These are phyloP conservation scores for Chionomys nivalis DNA, from an alignment of 2,113 vertebrate species.

Conservation along the genomic window DNA sequence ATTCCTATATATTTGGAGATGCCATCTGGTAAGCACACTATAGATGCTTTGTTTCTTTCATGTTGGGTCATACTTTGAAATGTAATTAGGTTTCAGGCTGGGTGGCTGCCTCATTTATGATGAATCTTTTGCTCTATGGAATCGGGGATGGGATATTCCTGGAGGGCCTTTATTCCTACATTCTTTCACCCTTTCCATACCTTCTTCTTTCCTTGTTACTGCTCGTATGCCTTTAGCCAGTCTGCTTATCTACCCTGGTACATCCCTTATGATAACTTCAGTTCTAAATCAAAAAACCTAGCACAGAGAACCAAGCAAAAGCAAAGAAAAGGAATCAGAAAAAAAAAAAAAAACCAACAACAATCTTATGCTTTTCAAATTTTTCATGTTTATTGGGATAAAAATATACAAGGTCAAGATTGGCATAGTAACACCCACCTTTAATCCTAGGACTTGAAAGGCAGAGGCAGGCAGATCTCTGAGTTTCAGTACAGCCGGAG, in stretches of 20 bases:
- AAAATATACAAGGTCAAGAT: slow-evolving; percentile 23
- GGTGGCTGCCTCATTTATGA: neutral
- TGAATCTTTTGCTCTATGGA: slow-evolving; percentile 22
- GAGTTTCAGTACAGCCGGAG: neutral
- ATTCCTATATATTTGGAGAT: slow-evolving; percentile 35
- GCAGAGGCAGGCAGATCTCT: neutral
- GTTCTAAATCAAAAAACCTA: neutral
- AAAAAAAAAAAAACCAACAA: too few species aligned
- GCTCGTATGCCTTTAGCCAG: neutral
- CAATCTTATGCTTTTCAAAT: neutral
- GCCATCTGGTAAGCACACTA: slow-evolving; percentile 8
- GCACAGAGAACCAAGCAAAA: neutral
- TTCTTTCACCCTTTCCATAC: slow-evolving; percentile 32
- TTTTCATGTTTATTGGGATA: slow-evolving; percentile 54
- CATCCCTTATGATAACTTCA: neutral
- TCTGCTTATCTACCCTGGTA: rapidly evolving
- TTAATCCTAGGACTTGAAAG: neutral
- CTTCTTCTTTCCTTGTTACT: neutral
- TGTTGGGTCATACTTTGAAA: neutral
- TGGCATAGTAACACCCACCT: neutral
- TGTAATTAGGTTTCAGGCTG: slow-evolving; percentile 34
- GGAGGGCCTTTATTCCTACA: neutral
- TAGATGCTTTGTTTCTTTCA: neutral
- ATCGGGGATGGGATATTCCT: neutral
- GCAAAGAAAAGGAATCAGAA: neutral